A percentile compares a stretch with the other conserved stretches of the same genome.
Evolutionary conservation across 30 jellyfish, hydroid and myxozoan genomes (phyloP).

Genomic region (Turritopsis rubra): DNA sequence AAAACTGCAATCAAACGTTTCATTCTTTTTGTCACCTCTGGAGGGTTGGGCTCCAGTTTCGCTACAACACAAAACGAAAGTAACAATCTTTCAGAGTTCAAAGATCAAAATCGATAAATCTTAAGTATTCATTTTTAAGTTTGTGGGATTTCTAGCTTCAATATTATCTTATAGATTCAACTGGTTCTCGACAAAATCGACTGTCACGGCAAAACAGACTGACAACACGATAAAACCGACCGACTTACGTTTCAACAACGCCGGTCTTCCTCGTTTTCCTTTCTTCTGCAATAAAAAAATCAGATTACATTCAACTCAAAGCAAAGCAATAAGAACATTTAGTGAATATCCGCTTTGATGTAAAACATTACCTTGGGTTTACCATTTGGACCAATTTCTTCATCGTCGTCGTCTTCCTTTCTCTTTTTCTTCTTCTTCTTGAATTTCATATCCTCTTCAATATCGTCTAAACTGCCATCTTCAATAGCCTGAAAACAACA

Average conservation of each 20-base stretch:
- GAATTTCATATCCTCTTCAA: slow-evolving; percentile 70
- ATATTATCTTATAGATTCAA: background rate
- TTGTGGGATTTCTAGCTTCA: no score
- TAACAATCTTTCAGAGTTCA: background rate
- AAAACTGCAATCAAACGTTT: slow-evolving; percentile 59
- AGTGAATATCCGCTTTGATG: slow-evolving; percentile 29
- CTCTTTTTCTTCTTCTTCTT: slow-evolving; percentile 51
- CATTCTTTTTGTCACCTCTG: slow-evolving; percentile 87
- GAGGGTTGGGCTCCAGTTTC: slow-evolving; percentile 89
- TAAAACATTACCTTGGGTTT: slow-evolving; percentile 12
- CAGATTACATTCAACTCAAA: no score
- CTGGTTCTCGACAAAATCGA: background rate
- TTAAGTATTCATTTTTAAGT: no score
- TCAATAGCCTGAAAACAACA: slow-evolving; percentile 65
- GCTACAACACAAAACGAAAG: slow-evolving; percentile 14
- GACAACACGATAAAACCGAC: background rate
- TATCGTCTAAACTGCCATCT: slow-evolving; percentile 81
- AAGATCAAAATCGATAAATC: no score
- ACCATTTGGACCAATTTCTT: slow-evolving; percentile 50
- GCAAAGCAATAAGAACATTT: no score
- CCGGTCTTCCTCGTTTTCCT: slow-evolving; percentile 91
- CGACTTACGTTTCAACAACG: slow-evolving; percentile 30
- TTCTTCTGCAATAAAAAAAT: slow-evolving; percentile 28
- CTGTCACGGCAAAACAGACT: background rate
- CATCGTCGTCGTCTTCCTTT: slow-evolving; percentile 58